Evolutionary conservation across 2,888 invertebrate species (phyloP), one percentile per base, ranked within the genome.

Genomic region (Philereme vetulata): DNA sequence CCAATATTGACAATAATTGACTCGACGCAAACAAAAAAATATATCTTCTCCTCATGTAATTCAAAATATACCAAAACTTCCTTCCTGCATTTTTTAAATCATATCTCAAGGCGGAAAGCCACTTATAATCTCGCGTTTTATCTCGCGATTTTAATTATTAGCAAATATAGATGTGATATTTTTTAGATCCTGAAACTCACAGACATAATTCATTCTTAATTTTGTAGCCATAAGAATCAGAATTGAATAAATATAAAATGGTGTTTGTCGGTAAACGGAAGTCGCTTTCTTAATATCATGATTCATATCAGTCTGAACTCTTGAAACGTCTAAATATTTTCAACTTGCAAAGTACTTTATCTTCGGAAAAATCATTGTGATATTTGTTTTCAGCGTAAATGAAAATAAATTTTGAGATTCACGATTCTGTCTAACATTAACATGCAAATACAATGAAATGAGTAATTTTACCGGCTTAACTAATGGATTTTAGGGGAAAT

Each of bases 301-400:
- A 59, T 56, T 59, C 51, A 60, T 60, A 36, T 45, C 5, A 52
- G 33, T 51, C 43, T 45, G 21, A 21, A 21, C 2, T 21, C 11
- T n/a, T 36, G 49, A 56, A 59, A 56, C 36, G 49, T 50, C 56
- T 36, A 42, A 55, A 59, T 62, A 52, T 52, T 56, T 52, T n/a
- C 21, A 35, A 21, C 42, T 54, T 38, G 34, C 6, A 42, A 54
- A 55, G 44, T 54, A 48, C 38, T 58, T 44, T 36, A 45, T 36
- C 6, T 51, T 45, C 34, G 6, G 51, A 60, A 48, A 52, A 60
- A 60, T 60, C 36, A 10, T 33, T 34, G 60, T 21, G 48, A 60
- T n/a, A n/a, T 60, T 60, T 56, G 38, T 60, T 44, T 51, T 45
- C 34, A 8, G 4, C 36, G n/a, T 33, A 32, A 34, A 44, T 47